Base-by-base conservation (phyloP, 2,888 invertebrate species). In the Brassicogethes aeneus region DNA sequence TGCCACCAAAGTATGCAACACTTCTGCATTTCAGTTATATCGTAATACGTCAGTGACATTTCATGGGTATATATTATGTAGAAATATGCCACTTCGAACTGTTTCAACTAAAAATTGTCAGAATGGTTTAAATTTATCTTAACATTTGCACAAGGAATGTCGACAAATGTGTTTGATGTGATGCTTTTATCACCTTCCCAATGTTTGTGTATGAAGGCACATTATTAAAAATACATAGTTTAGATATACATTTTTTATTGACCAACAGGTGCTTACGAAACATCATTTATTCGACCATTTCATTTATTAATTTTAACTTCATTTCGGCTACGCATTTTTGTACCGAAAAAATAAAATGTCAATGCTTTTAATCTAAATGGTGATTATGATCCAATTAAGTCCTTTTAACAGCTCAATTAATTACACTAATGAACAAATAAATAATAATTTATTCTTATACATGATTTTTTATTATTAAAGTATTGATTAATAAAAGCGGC, bases 1-100 rank as follows among this genome's bases (percentile, higher is more conserved):
- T 66, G 66, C 64, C 66, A 65, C 54, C 58, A 56, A 61, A 61
- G 61, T 65, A 66, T 66, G 64, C 64, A 59, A 56, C 54, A 50
- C 45, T 50, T 57, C 53, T 56, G 56, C 56, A 58, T 53, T 53
- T 56, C 53, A 51, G 53, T 55, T 59, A 61, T 62, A 63, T 58
- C 59, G 61, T 61, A 65, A 64, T 64, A 63, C 61, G 60, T 61
- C 63, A 64, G 64, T 64, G 66, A 66, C 66, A 65, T 63, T 64
- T 64, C 53, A 55, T 51, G 49, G 55, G 51, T 56, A 62, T 61
- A 59, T 59, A 60, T 61, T 54, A 54, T 46, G 34, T 42, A 48
- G 43, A 46, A 54, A 57, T 56, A 55, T 57, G 56, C 53, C 53
- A 44, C 48, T 53, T 54, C 49, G 48, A 53, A 53, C 48, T 41